Conservation (phyloP, 2,797 vertebrate species). For the Meriones psammophilus region DNA sequence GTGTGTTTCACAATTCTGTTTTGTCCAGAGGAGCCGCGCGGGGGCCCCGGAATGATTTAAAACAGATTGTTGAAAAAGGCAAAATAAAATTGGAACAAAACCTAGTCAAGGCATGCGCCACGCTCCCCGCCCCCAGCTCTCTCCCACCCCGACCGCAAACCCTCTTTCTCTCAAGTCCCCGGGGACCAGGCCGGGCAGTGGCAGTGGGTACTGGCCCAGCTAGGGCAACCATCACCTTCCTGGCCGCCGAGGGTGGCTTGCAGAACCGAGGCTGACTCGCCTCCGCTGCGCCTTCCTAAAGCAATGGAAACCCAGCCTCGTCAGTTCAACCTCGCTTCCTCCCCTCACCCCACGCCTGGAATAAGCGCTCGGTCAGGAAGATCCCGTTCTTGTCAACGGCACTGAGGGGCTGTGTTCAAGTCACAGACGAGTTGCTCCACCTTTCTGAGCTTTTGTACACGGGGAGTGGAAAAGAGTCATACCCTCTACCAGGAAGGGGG, state of each 20-base stretch:
- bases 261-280: not conserved
- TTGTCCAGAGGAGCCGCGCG: conserved; percentile 30
- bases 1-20: conserved; percentile 74
- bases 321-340: not conserved
- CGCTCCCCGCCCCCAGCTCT: not conserved
- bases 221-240: fast-evolving
- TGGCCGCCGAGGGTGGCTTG: not conserved
- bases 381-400: not conserved
- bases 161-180: not conserved
- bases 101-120: conserved; percentile 42
- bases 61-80: conserved; percentile 82
- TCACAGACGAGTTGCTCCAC: not conserved
- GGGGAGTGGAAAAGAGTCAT: not conserved
- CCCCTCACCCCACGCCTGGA: not conserved
- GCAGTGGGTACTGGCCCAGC: fast-evolving
- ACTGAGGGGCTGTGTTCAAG: not conserved
- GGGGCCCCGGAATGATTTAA: conserved; percentile 76
- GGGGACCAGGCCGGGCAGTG: fast-evolving
- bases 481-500: not conserved
- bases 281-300: not conserved
- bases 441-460: not conserved
- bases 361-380: not conserved
- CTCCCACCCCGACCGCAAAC: not conserved
- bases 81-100: conserved; percentile 76
- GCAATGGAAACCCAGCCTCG: fast-evolving